Evolutionary conservation across 2,113 vertebrate genomes (phyloP).

Genomic region (Oreotragus oreotragus): DNA sequence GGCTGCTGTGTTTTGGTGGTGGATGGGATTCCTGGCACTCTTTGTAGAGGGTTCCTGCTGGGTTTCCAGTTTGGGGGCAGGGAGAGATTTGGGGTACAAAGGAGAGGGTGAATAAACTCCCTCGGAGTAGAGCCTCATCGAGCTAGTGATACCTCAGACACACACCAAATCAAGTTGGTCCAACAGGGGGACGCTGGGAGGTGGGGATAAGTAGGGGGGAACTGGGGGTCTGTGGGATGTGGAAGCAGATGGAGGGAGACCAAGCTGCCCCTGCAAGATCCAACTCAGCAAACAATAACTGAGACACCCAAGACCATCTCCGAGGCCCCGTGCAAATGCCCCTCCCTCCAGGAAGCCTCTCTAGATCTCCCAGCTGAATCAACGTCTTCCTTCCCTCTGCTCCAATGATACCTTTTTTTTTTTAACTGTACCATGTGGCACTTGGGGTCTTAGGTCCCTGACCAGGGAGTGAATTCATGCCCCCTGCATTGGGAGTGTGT

Average conservation of each 20-base stretch:
- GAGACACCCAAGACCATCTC: background rate
- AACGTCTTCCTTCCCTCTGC: background rate
- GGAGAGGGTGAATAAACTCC: background rate
- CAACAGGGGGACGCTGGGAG: background rate
- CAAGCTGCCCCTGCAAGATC: background rate
- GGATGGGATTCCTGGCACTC: background rate
- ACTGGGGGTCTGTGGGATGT: too few species aligned
- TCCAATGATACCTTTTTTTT: background rate
- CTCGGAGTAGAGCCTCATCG: accelerated
- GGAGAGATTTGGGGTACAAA: background rate
- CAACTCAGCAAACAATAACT: background rate
- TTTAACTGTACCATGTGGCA: background rate
- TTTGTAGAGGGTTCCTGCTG: background rate
- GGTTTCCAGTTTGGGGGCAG: background rate
- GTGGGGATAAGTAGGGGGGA: too few species aligned
- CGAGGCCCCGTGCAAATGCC: background rate
- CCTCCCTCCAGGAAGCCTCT: background rate
- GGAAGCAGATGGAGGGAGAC: background rate
- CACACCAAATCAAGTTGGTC: background rate
- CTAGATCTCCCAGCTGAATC: background rate
- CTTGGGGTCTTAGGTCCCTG: background rate
- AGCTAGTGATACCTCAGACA: background rate
- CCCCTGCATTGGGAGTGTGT: background rate
- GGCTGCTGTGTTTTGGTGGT: background rate
- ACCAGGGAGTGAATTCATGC: background rate